Evolutionary conservation across 2,797 vertebrate species (phyloP), one percentile per base, ranked within the genome.

Genomic region (Sphenodon punctatus): DNA sequence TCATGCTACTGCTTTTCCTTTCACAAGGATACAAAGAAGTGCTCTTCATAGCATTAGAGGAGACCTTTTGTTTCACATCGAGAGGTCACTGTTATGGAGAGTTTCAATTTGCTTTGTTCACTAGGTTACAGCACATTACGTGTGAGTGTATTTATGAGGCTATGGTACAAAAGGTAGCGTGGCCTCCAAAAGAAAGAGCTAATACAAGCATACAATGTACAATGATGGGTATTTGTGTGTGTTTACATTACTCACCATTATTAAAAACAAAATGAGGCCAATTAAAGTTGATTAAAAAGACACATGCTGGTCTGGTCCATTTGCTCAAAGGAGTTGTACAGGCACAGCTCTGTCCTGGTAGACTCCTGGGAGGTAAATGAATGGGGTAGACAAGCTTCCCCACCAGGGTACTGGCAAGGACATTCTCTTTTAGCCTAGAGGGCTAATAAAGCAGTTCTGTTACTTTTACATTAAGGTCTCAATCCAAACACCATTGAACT

Each of bases 201-300:
- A 34, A 34, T 22, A 45, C 16, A 66, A 41, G 76, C 30, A 55
- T 70, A 25, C 30, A 53, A 84, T 36, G 22, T 23, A 8, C n/a
- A n/a, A n/a, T 1, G 0, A 14, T 22, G 23, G 4, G 5, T 12
- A 43, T 43, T 82, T 78, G 25, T 71, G 39, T 67, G 36, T 42
- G 39, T 19, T 9, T 12, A 5, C 80, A 10, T 8, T 88, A 70
- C 68, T 59, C 39, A n/a, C 41, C 64, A n/a, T 32, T 75, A 64
- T 55, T 60, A 64, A 75, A 78, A n/a, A 41, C 30, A 49, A 58
- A 60, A 81, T 73, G 60, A 87, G 20, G 5, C 3, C 69, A 19
- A 67, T 83, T 75, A 73, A 67, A 63, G 34, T 7, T 82, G 73
- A 49, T 86, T 71, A 49, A 74, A 71, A 53, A 7, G 22, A 56